Evolutionary conservation across 2,888 invertebrate genomes (phyloP).

Genomic region (Stenichneumon culpator): DNA sequence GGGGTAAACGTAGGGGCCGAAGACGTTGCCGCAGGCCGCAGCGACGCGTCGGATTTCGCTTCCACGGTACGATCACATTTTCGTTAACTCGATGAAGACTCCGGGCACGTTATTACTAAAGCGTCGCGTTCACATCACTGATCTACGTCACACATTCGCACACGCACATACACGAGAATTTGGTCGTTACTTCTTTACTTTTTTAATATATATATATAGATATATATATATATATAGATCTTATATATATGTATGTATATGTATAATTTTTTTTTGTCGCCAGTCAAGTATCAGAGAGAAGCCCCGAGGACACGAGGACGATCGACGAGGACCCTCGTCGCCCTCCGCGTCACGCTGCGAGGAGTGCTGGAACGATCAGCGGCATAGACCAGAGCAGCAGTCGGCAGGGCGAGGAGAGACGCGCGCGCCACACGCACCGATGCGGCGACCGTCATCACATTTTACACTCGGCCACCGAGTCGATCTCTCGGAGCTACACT

Average conservation of each 20-base stretch:
- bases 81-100: conserved; percentile 42
- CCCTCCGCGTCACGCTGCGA: conserved; percentile 53
- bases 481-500: conserved; percentile 75
- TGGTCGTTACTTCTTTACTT: not conserved
- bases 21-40: conserved; percentile 53
- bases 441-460: conserved; percentile 60
- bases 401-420: conserved; percentile 52
- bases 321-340: conserved; percentile 53
- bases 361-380: conserved; percentile 36
- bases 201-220: not conserved
- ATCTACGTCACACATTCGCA: conserved; percentile 29
- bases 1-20: conserved; percentile 5
- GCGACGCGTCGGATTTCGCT: conserved; percentile 56
- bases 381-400: conserved; percentile 7
- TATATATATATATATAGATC: not conserved
- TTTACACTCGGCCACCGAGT: conserved; percentile 60
- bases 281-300: not conserved
- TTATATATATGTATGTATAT: not conserved
- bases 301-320: conserved; percentile 45
- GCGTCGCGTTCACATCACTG: conserved; percentile 31
- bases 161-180: conserved; percentile 36
- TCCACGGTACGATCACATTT: conserved; percentile 63
- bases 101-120: not conserved
- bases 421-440: conserved; percentile 64
- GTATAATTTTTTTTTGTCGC: not conserved